Base-by-base conservation (phyloP, 2,888 invertebrate species). In the Xanthia icteritia region DNA sequence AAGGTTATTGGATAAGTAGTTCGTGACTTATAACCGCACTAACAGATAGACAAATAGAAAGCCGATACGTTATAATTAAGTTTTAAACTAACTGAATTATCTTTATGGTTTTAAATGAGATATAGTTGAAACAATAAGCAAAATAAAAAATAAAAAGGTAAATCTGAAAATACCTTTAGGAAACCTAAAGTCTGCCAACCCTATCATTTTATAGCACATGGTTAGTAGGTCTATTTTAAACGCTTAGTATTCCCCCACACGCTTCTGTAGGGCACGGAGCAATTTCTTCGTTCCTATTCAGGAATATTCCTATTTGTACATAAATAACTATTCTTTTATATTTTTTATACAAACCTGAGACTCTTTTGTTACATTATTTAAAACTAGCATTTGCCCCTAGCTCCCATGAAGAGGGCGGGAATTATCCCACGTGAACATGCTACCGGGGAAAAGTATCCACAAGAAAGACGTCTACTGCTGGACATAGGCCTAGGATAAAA, bases 221-320 rank as follows among this genome's bases (percentile, higher is more conserved):
- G 76, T 82, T 67, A 81, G 56, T 27, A 64, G 42, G 76, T 64
- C 54, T 82, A 27, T 82, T 51, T 31, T 58, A 36, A 82, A 51
- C 63, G 54, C 36, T 82, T 56, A 68, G 56, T 79, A 67, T 76
- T 81, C 63, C n/a, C 67, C 48, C 63, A 36, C 76, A 73, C 48
- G 56, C 9, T 17, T 17, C 27, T 63, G 56, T 56, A 63, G 56
- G n/a, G 61, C 63, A 39, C 48, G 23, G 15, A 64, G 76, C 61
- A 67, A 76, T 75, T 82, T 42, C 67, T 82, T 27, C n/a, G 48
- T 51, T 74, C 42, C 51, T 51, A 76, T 79, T 64, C 67, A 76
- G 27, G 48, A 67, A 66, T 75, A 75, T 48, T 76, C 31, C 9
- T 58, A 67, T 82, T 81, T 73, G 65, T 81, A 60, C 8, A 68